Evolutionary conservation across 2,797 vertebrate species (phyloP).

Genomic region (Spea hammondii): DNA sequence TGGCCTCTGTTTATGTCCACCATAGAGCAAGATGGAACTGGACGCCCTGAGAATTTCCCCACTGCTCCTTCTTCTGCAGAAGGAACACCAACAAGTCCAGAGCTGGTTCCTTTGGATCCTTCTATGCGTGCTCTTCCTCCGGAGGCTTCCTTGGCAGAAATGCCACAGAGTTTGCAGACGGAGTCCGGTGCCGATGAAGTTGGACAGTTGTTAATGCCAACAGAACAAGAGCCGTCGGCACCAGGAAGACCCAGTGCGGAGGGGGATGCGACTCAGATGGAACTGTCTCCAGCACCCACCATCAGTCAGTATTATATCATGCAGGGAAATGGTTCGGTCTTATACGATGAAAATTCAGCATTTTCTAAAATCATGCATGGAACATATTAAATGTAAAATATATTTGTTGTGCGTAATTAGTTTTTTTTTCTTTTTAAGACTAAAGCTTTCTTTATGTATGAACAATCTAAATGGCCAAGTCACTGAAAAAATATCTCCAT

Average conservation of each 20-base stretch:
- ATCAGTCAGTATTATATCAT: slow-evolving; percentile 77
- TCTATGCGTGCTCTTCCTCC: slow-evolving; percentile 78
- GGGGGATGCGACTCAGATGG: slow-evolving; percentile 90
- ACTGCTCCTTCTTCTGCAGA: slow-evolving; percentile 83
- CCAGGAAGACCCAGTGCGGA: slow-evolving; percentile 77
- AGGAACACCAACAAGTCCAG: slow-evolving; percentile 77
- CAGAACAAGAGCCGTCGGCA: slow-evolving; percentile 64
- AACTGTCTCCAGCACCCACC: slow-evolving; percentile 90
- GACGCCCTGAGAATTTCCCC: slow-evolving; percentile 80
- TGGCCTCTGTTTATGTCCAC: slow-evolving; percentile 2
- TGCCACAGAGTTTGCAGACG: slow-evolving; percentile 72
- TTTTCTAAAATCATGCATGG: neutral
- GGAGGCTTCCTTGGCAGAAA: slow-evolving; percentile 70
- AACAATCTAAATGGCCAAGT: too few species aligned
- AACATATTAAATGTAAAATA: neutral
- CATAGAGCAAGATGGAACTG: slow-evolving; percentile 60
- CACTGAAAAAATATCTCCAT: too few species aligned
- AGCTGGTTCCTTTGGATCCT: slow-evolving; percentile 80
- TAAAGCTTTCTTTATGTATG: too few species aligned
- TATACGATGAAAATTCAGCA: neutral
- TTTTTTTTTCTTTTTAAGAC: slow-evolving; percentile 38
- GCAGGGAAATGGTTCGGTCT: too few species aligned
- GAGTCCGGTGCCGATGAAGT: slow-evolving; percentile 71
- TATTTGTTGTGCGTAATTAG: neutral
- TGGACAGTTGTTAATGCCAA: slow-evolving; percentile 76